Percentiles rank a stretch among this genome's conserved stretches.
phyloP scores from a whole-genome alignment of 2,888 invertebrate species.

The Pristionchus maxplancki region DNA sequence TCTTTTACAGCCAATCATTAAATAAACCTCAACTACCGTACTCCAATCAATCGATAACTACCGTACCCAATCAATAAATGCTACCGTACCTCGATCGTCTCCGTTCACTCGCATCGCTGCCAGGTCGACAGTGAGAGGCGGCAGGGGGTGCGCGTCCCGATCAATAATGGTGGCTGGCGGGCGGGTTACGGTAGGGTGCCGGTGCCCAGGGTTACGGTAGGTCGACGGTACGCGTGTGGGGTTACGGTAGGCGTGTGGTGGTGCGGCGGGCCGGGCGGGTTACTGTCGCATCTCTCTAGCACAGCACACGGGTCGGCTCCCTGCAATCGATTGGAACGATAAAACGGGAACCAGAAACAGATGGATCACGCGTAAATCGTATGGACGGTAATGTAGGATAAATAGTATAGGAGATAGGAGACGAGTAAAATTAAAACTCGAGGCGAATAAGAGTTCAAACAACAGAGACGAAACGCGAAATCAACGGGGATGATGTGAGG shows the following conservation, averaged over 20 bases:
- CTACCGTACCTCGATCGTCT: constrained; percentile 41
- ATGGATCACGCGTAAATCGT: too few species aligned
- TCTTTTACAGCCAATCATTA: too few species aligned
- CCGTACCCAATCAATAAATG: constrained; percentile 4
- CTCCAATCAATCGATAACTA: not conserved
- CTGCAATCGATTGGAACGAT: not conserved
- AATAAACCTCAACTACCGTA: not conserved
- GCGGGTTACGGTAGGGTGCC: not conserved
- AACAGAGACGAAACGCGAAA: not conserved
- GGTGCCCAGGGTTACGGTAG: constrained; percentile 15
- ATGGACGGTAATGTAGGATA: too few species aligned
- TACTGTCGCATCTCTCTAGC: constrained; percentile 8
- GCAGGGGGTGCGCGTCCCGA: constrained; percentile 37
- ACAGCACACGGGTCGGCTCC: not conserved
- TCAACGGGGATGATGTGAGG: not conserved
- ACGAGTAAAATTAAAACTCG: not conserved
- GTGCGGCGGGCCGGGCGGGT: not conserved
- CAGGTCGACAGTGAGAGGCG: constrained; percentile 47
- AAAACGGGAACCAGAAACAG: not conserved
- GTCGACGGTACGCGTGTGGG: not conserved
- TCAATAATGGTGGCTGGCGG: constrained; percentile 36
- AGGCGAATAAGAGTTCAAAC: not conserved
- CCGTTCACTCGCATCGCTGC: constrained; percentile 35
- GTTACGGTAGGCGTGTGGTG: not conserved
- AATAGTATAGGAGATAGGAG: too few species aligned